Base-by-base conservation (phyloP, 1,140 invertebrate species). In the Tyrophagus putrescentiae region DNA sequence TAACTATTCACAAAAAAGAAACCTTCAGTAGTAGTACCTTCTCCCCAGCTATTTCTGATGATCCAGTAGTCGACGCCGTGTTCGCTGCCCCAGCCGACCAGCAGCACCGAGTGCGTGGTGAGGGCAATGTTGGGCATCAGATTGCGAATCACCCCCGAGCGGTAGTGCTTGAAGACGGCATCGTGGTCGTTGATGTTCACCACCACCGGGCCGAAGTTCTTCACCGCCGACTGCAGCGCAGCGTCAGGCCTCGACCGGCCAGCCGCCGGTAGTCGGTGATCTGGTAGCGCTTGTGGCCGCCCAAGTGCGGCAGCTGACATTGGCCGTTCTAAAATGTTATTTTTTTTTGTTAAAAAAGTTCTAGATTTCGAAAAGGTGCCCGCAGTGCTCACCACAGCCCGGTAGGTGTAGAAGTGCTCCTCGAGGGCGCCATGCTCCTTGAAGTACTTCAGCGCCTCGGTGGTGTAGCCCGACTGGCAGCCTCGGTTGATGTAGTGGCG, bases 31-130 rank as follows among this genome's bases (percentile, higher is more conserved):
- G n/a, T n/a, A n/a, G n/a, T n/a, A n/a, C n/a, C n/a, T n/a, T n/a
- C n/a, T n/a, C 67, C 68, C 70, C 67, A 68, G 23, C 64, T 61
- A 65, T 76, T 76, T 60, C 75, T 75, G 13, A 76, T 72, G 23
- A 75, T 61, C 72, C 72, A 75, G 62, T 70, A 73, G 31, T 73
- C 69, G 28, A 69, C 61, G 7, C 68, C 68, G 25, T 69, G 67
- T 31, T 64, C 60, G 6, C 58, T 66, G 1, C 72, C 73, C 6
- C 56, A 64, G 0, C 75, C 75, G 59, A 75, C 73, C 7, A 70
- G 68, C 1, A 72, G 60, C 3, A 76, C 72, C 9, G 31, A 31
- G n/a, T 54, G 52, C 21, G 32, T 9, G 28, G n/a, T 54, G 11
- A 16, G 25, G n/a, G 16, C 13, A 31, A 34, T 13, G 39, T 27